Evolutionary conservation across 2,797 vertebrate species (phyloP).

Genomic region (Eurystomus glaucurus): DNA sequence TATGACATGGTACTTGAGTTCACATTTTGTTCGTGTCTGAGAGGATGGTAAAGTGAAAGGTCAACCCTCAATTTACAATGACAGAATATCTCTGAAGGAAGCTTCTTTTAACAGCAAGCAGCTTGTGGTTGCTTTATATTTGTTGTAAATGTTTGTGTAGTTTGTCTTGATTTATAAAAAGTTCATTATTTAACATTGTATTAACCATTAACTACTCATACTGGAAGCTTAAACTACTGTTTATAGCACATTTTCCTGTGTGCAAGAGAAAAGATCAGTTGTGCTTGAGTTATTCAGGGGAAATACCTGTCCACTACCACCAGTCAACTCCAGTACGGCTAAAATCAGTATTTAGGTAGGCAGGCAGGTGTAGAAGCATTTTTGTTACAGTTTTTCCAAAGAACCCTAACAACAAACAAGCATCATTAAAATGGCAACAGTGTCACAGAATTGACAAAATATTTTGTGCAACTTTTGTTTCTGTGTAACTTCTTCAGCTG

Average conservation of each 20-base stretch:
- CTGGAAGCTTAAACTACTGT: background rate
- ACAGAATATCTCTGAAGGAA: background rate
- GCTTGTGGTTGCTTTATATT: background rate
- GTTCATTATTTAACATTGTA: background rate
- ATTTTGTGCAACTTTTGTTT: background rate
- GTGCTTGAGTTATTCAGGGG: background rate
- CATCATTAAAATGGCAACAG: background rate
- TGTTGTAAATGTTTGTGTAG: background rate
- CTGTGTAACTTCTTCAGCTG: background rate
- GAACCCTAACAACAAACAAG: rapidly evolving
- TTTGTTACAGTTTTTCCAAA: background rate
- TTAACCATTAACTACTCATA: background rate
- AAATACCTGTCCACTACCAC: background rate
- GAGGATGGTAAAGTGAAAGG: background rate
- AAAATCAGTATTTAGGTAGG: background rate
- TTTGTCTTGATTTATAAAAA: background rate
- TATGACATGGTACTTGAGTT: background rate
- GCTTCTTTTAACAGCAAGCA: background rate
- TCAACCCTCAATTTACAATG: background rate
- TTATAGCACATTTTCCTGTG: background rate
- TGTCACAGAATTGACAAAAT: background rate
- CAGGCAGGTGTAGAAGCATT: background rate
- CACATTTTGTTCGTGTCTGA: background rate
- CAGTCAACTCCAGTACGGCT: background rate
- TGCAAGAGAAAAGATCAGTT: background rate